Evolutionary conservation across 2,113 vertebrate species (phyloP).

Genomic region (Barbus barbus): DNA sequence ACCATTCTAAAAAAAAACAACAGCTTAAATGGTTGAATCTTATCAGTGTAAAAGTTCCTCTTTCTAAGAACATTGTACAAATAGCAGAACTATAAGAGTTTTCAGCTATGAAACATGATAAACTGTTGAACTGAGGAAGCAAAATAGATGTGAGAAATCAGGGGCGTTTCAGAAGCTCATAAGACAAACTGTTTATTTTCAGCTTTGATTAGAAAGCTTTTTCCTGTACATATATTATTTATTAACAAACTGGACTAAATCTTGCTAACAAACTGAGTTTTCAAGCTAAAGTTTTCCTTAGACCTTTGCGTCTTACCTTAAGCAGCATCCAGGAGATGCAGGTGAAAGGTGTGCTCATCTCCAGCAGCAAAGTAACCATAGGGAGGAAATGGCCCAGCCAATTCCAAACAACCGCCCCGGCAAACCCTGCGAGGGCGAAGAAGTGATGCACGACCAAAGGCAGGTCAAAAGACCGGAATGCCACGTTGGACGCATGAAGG

Average conservation of each 20-base stretch:
- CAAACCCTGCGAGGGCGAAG: constrained; percentile 86
- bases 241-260: neutral
- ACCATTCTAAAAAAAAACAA: no score
- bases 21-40: neutral
- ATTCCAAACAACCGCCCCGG: constrained; percentile 74
- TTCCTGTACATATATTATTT: neutral
- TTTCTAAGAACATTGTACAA: constrained; percentile 48
- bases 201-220: neutral
- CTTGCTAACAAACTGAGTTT: neutral
- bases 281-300: neutral
- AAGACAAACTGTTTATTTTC: neutral
- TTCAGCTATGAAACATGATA: neutral
- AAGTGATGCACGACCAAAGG: constrained; percentile 87
- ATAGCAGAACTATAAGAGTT: neutral
- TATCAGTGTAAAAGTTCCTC: constrained; percentile 54
- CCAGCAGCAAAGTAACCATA: constrained; percentile 88
- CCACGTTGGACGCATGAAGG: constrained; percentile 78
- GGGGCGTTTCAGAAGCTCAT: neutral
- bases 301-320: constrained; percentile 78
- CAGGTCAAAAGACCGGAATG: constrained; percentile 84
- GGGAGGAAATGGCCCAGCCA: constrained; percentile 88
- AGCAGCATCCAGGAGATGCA: constrained; percentile 97
- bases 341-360: constrained; percentile 96
- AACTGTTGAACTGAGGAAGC: neutral
- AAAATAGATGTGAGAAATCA: constrained; percentile 32